Conservation (phyloP, 2,113 vertebrate species). For the Heloderma charlesbogerti region DNA sequence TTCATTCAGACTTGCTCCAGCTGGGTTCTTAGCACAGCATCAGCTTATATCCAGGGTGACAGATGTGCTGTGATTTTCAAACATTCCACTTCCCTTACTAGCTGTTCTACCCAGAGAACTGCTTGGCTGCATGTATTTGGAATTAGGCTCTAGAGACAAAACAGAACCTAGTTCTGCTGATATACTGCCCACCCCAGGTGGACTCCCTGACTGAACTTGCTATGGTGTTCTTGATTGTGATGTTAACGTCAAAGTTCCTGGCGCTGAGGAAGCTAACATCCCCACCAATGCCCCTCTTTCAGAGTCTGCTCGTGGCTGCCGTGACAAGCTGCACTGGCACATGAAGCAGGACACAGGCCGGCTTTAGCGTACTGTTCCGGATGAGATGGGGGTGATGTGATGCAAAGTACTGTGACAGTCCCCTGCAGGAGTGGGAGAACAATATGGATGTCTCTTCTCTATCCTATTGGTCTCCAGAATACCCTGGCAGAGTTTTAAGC, state of each 20-base stretch:
- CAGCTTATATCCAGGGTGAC: background rate
- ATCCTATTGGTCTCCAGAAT: background rate
- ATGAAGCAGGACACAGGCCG: background rate
- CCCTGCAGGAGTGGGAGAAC: background rate
- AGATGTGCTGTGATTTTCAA: background rate
- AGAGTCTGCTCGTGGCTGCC: background rate
- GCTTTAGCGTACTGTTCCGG: background rate
- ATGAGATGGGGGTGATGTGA: background rate
- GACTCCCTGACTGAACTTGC: background rate
- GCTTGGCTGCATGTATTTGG: background rate
- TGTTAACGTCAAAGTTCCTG: background rate
- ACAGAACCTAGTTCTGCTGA: background rate
- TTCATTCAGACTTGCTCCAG: background rate
- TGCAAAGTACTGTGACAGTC: background rate
- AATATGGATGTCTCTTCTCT: background rate
- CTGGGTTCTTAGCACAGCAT: background rate
- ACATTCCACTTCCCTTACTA: background rate
- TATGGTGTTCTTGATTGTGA: background rate
- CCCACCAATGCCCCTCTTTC: background rate
- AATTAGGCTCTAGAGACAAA: background rate
- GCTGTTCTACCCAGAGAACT: background rate
- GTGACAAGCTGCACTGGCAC: background rate
- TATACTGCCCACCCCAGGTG: background rate
- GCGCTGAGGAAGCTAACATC: background rate
- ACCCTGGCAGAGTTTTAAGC: background rate